Evolutionary conservation across 2,888 invertebrate species (phyloP).

Genomic region (Troides oblongomaculatus): DNA sequence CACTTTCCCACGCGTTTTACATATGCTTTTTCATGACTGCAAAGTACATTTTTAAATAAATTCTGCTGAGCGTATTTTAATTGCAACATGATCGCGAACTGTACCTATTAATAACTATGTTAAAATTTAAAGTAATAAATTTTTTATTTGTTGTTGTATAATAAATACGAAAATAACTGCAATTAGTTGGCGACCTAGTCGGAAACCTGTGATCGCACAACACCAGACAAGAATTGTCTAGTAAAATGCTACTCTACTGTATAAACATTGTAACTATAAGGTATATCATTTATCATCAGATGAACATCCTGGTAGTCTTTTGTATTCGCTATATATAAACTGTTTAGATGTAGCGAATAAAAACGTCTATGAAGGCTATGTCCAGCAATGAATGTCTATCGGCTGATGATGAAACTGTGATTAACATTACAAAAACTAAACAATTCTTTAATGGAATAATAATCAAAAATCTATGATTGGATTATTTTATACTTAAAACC

Average conservation of each 20-base stretch:
- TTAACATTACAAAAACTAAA: not conserved
- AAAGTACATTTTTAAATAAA: conserved; percentile 51
- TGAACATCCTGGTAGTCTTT: too few species aligned
- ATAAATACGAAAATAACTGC: not conserved
- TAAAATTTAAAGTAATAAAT: not conserved
- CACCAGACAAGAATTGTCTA: too few species aligned
- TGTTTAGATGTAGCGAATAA: too few species aligned
- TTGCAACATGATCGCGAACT: conserved; percentile 41
- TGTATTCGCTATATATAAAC: too few species aligned
- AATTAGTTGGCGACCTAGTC: not conserved
- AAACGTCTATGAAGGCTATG: too few species aligned
- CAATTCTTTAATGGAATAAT: not conserved
- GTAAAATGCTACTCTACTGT: too few species aligned
- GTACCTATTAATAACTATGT: conserved; percentile 17
- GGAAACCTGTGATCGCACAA: not conserved
- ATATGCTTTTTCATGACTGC: conserved; percentile 49
- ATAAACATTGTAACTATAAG: too few species aligned
- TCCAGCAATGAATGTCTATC: too few species aligned
- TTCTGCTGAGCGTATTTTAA: conserved; percentile 35
- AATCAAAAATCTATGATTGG: not conserved
- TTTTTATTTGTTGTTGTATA: not conserved
- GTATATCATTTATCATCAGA: too few species aligned
- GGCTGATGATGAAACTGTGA: too few species aligned
- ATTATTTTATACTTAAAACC: not conserved
- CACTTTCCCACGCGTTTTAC: conserved; percentile 52